Percentiles rank a stretch among this genome's conserved stretches.
Evolutionary conservation across 2,797 vertebrate genomes (phyloP).

Genomic region (Acropternis orthonyx): DNA sequence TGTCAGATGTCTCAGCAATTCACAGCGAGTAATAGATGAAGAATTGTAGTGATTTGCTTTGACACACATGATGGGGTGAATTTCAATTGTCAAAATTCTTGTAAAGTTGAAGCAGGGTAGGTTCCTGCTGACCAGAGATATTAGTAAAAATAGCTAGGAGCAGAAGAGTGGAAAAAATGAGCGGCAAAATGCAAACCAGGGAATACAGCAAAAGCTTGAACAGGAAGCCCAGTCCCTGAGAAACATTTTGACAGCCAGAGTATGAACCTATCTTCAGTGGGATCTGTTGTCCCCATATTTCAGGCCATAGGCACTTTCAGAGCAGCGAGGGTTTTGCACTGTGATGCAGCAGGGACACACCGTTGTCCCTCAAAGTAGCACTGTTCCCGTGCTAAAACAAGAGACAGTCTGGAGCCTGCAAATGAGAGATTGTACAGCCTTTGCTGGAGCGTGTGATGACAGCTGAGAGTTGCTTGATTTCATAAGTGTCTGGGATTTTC

Average conservation of each 20-base stretch:
- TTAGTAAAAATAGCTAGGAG: conserved; percentile 37
- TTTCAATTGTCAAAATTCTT: conserved; percentile 59
- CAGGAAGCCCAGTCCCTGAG: conserved; percentile 4
- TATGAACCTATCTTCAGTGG: not conserved
- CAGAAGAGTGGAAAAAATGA: conserved; percentile 30
- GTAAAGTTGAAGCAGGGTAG: conserved; percentile 22
- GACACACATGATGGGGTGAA: conserved; percentile 35
- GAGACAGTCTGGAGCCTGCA: conserved; percentile 45
- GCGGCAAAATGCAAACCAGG: conserved; percentile 1
- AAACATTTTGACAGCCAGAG: not conserved
- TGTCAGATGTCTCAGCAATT: conserved; percentile 48
- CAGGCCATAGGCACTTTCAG: not conserved
- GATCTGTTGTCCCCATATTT: not conserved
- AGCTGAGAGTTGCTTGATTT: not conserved
- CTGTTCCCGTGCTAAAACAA: not conserved
- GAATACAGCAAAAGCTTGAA: not conserved
- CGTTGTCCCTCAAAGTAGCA: not conserved
- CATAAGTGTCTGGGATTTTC: not conserved
- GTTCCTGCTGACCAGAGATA: conserved; percentile 40
- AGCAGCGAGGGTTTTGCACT: not conserved
- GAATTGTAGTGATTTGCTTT: conserved; percentile 49
- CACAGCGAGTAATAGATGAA: conserved; percentile 37
- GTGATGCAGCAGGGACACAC: not conserved
- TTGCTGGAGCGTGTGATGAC: not conserved
- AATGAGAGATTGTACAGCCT: not conserved